Conservation (phyloP, 1,140 invertebrate genomes). For the Neuroterus valhalla region DNA sequence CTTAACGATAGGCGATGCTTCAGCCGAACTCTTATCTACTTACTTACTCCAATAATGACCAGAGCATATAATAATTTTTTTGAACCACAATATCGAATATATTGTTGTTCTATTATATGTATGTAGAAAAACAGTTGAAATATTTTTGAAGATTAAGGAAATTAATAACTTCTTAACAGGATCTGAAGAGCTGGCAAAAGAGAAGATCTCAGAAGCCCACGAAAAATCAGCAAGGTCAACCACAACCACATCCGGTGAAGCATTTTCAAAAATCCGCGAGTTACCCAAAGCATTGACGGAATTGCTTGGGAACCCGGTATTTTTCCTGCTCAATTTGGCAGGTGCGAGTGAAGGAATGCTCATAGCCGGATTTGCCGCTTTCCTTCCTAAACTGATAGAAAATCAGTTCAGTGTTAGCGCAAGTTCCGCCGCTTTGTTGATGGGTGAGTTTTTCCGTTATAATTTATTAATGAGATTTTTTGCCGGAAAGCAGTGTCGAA, state of each 20-base stretch:
- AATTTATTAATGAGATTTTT: background rate
- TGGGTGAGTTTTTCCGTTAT: conserved; percentile 77
- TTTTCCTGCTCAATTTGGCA: conserved; percentile 87
- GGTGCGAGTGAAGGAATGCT: conserved; percentile 86
- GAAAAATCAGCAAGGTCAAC: conserved; percentile 59
- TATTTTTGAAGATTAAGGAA: conserved; percentile 23
- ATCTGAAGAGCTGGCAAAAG: conserved; percentile 79
- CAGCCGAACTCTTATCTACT: no score
- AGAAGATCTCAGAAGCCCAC: conserved; percentile 83
- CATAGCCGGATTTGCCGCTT: conserved; percentile 87
- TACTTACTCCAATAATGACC: no score
- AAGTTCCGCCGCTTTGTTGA: conserved; percentile 82
- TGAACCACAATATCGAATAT: no score
- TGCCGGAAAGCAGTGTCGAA: background rate
- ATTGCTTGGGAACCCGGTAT: conserved; percentile 85
- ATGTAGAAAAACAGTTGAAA: conserved; percentile 23
- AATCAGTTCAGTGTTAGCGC: conserved; percentile 87
- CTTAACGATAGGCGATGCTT: no score
- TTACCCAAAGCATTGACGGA: conserved; percentile 80
- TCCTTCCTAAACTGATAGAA: conserved; percentile 89
- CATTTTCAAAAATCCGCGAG: conserved; percentile 79
- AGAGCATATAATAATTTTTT: no score
- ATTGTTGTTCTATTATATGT: no score
- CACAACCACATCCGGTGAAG: conserved; percentile 69
- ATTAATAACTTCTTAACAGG: conserved; percentile 66